Evolutionary conservation across 2,113 vertebrate species (phyloP), one percentile per base, ranked within the genome.

Genomic region (Geococcyx californianus): DNA sequence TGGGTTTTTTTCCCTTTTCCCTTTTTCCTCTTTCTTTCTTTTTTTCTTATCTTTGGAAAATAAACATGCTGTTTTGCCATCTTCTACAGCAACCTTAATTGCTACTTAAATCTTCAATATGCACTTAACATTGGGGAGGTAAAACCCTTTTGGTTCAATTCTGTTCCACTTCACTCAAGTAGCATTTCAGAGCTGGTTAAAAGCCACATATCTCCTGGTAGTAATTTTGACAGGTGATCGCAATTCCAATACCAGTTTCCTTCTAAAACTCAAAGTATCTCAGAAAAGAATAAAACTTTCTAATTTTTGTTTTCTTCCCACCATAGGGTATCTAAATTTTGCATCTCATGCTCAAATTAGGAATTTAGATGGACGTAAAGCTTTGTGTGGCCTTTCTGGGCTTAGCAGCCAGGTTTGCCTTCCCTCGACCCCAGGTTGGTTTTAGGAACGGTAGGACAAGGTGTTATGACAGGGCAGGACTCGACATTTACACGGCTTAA

Each of bases 51-150:
- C 66, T 91, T 21, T 85, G 77, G 87, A 94, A 91, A 85, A 88
- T 93, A 96, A 92, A 55, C 87, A 62, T 54, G n/a, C 75, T 93
- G 93, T 81, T 96, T 88, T 85, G 74, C 89, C 76, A 92, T 97
- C 95, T 94, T 96, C 96, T 96, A 96, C 54, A 72, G 95, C 96
- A 87, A 96, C 96, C 90, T 97, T 97, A 98, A 98, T 98, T 97
- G 96, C 96, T 96, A 73, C 98, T 97, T 98, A 98, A 98, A 97
- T 95, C 95, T 95, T 91, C 94, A 97, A 93, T 97, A 93, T 94
- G 96, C 97, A 97, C 97, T 98, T 98, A 97, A 96, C 94, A 91
- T 87, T 66, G 25, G 95, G 93, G 29, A 94, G 94, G 95, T 73
- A 94, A 93, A 95, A 87, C 87, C 77, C 80, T 93, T 75, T 96